These are phyloP conservation scores for Periphyllus acericola DNA, from an alignment of 2,888 invertebrate species.

Conservation along the genomic window DNA sequence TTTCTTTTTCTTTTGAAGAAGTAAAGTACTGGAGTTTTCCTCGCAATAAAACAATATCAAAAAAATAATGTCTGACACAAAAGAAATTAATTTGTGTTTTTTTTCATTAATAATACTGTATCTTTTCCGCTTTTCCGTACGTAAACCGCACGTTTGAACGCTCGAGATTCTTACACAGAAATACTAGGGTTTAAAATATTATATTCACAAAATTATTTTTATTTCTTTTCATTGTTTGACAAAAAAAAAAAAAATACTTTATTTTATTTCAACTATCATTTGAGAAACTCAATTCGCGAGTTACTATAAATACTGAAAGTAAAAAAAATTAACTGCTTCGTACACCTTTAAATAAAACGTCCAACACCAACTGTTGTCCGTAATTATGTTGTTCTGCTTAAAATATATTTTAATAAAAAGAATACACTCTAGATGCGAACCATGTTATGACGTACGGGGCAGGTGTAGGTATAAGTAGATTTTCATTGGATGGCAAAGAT, in stretches of 20 bases:
- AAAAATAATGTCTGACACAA: constrained; percentile 2
- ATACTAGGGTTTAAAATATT: background rate
- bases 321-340: too few species aligned
- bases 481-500: too few species aligned
- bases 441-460: too few species aligned
- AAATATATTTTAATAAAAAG: too few species aligned
- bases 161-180: background rate
- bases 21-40: background rate
- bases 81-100: constrained; percentile 5
- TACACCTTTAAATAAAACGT: too few species aligned
- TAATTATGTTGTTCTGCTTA: too few species aligned
- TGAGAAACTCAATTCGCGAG: too few species aligned
- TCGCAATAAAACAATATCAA: constrained; percentile 13
- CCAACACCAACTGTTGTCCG: too few species aligned
- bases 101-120: constrained; percentile 20
- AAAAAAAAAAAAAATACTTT: background rate
- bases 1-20: constrained; percentile 12
- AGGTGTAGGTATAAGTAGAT: too few species aligned
- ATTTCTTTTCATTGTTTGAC: background rate
- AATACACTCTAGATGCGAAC: too few species aligned
- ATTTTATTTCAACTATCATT: too few species aligned
- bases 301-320: too few species aligned
- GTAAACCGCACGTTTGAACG: background rate
- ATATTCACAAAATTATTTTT: background rate
- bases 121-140: background rate